Percentiles rank a stretch among this genome's conserved stretches.
Evolutionary conservation across 2,113 vertebrate species (phyloP).

Genomic region (Hippocampus zosterae): DNA sequence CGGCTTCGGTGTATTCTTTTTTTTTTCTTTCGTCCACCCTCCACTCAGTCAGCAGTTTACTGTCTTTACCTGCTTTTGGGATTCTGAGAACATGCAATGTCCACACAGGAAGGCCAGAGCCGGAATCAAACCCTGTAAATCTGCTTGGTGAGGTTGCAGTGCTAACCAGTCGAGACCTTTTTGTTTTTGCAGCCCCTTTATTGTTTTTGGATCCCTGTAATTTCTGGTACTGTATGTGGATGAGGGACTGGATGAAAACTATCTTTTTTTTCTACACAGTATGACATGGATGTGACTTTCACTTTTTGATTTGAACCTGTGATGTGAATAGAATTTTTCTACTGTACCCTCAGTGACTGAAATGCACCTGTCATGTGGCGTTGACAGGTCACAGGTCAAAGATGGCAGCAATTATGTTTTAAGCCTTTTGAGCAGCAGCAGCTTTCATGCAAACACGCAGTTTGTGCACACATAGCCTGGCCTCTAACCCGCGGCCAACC

Average conservation of each 20-base stretch:
- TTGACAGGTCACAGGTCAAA: constrained; percentile 70
- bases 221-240: neutral
- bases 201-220: too few relatives aligned
- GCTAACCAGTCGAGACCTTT: too few relatives aligned
- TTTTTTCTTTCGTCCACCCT: constrained; percentile 24
- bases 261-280: too few relatives aligned
- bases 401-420: constrained; percentile 71
- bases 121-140: too few relatives aligned
- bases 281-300: too few relatives aligned
- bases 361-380: constrained; percentile 6
- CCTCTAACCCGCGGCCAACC: constrained; percentile 69
- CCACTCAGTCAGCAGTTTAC: constrained; percentile 47
- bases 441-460: constrained; percentile 64
- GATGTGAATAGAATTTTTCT: constrained; percentile 23
- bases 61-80: constrained; percentile 43
- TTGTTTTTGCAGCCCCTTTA: too few relatives aligned
- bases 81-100: neutral
- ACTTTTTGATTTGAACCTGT: too few relatives aligned
- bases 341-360: neutral
- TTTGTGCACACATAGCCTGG: constrained; percentile 72
- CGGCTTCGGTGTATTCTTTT: constrained; percentile 42
- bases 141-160: too few relatives aligned
- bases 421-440: constrained; percentile 58
- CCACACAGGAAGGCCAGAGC: too few relatives aligned
- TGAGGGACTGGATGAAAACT: neutral